A percentile compares a stretch with the other conserved stretches of the same genome.
Evolutionary conservation across 2,113 vertebrate species (phyloP).

Genomic region (Pimephales promelas): DNA sequence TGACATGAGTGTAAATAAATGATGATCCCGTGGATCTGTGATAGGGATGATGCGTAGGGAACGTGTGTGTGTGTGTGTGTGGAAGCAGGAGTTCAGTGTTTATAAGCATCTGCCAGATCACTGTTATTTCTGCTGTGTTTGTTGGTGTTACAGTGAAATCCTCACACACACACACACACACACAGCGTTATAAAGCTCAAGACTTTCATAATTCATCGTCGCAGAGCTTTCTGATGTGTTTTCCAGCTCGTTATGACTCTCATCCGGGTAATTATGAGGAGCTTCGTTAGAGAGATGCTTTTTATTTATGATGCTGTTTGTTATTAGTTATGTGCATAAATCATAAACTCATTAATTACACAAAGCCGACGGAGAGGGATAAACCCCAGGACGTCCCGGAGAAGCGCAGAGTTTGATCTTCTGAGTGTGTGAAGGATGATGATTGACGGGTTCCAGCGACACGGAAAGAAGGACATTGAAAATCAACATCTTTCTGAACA

Average conservation of each 20-base stretch:
- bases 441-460: no score
- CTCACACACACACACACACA: no score
- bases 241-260: constrained; percentile 60
- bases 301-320: constrained; percentile 68
- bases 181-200: constrained; percentile 4
- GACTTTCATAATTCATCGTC: constrained; percentile 16
- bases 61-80: constrained; percentile 10
- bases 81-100: not conserved
- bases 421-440: constrained; percentile 51
- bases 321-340: constrained; percentile 65
- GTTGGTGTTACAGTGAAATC: not conserved
- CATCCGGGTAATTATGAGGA: constrained; percentile 62
- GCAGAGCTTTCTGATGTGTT: constrained; percentile 32
- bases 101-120: not conserved
- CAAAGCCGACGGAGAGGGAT: constrained; percentile 59
- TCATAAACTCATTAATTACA: constrained; percentile 69
- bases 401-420: constrained; percentile 46
- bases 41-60: not conserved
- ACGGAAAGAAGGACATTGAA: no score
- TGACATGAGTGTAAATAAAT: not conserved
- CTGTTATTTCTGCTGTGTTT: not conserved
- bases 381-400: constrained; percentile 68
- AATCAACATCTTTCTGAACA: no score
- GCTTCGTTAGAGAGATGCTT: constrained; percentile 61
- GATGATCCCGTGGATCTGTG: not conserved